phyloP scores from a whole-genome alignment of 2,797 vertebrate species.

The Stomatorhinus walkeri region DNA sequence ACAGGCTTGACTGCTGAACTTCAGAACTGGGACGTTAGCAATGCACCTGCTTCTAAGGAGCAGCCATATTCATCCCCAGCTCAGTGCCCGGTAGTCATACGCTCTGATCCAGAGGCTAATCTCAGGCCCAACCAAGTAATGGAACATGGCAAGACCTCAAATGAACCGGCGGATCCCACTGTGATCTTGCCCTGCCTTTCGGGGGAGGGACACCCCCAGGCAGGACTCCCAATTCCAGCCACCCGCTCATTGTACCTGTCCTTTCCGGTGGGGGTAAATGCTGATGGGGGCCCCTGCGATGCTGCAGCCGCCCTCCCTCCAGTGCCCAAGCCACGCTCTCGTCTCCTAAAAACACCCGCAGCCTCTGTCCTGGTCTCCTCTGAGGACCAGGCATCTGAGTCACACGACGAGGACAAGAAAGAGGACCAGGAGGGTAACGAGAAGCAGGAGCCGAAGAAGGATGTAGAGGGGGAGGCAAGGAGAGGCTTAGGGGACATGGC shows the following conservation, averaged over 20 bases:
- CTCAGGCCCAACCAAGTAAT: slow-evolving; percentile 14
- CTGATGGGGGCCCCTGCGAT: not conserved
- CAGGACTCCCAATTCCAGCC: slow-evolving; percentile 22
- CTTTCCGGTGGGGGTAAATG: not conserved
- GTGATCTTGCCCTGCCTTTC: slow-evolving; percentile 45
- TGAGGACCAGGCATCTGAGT: not conserved
- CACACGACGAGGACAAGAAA: not conserved
- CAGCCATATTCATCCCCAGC: not conserved
- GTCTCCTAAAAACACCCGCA: slow-evolving; percentile 31
- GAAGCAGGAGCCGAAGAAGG: not conserved
- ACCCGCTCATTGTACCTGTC: slow-evolving; percentile 21
- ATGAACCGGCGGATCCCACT: not conserved
- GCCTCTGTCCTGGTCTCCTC: not conserved
- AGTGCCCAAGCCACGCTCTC: slow-evolving; percentile 52
- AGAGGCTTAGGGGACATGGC: slow-evolving; percentile 5
- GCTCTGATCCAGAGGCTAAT: not conserved
- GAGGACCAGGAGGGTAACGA: not conserved
- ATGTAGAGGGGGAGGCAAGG: not conserved
- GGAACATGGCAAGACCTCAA: slow-evolving; percentile 12
- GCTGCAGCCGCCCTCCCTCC: slow-evolving; percentile 28
- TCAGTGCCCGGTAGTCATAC: not conserved
- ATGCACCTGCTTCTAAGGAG: not conserved
- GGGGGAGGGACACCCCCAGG: slow-evolving; percentile 43
- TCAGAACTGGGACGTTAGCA: no score
- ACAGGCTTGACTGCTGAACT: not conserved